Evolutionary conservation across 2,113 vertebrate genomes (phyloP).

Genomic region (Mormyrus iriodes): DNA sequence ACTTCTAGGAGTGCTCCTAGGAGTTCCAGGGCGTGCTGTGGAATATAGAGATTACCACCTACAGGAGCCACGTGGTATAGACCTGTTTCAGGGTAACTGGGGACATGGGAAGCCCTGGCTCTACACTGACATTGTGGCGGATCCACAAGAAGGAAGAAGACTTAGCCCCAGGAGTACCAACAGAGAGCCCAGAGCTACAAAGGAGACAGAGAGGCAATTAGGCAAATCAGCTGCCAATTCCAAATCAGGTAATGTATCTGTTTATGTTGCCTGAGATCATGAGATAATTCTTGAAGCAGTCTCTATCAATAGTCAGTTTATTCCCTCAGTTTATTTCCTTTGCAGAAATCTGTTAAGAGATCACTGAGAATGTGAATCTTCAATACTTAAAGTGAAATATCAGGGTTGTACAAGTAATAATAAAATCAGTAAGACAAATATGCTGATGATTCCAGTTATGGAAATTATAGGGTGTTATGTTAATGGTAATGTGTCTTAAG

Average conservation of each 20-base stretch:
- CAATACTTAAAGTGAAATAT: not conserved
- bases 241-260: conserved; percentile 2
- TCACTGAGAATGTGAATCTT: not conserved
- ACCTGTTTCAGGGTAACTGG: conserved; percentile 61
- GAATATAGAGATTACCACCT: conserved; percentile 77
- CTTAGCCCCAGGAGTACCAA: conserved; percentile 46
- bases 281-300: not conserved
- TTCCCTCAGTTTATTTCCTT: not conserved
- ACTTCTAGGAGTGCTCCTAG: conserved; percentile 51
- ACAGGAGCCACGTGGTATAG: conserved; percentile 73
- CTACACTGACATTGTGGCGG: conserved; percentile 43
- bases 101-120: conserved; percentile 50
- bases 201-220: conserved; percentile 50
- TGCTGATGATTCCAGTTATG: not conserved
- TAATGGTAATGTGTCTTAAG: not conserved
- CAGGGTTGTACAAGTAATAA: not conserved
- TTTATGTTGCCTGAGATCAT: not conserved
- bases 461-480: not conserved
- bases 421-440: not conserved
- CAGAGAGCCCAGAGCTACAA: conserved; percentile 64
- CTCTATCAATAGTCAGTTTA: not conserved
- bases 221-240: conserved; percentile 26
- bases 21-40: conserved; percentile 46
- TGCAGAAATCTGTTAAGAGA: not conserved
- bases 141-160: conserved; percentile 26